Evolutionary conservation across 1,140 invertebrate species (phyloP), one percentile per base, ranked within the genome.

Genomic region (Neodiprion pinetum): DNA sequence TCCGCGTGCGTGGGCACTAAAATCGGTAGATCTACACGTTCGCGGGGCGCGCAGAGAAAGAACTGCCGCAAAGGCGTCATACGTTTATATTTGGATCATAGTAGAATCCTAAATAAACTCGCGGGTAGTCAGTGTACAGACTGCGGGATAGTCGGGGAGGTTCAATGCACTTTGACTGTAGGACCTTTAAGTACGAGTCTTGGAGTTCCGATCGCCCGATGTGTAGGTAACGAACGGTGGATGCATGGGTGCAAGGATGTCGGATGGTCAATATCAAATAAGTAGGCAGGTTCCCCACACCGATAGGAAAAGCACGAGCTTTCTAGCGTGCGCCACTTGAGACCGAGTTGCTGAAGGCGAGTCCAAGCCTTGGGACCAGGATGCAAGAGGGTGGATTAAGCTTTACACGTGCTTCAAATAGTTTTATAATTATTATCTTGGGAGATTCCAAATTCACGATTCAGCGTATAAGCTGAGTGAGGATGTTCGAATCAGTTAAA

Each of bases 21-120:
- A 61, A 61, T 61, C 53, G 53, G 53, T 61, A 40, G 5, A 40
- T 40, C 4, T 9, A 61, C 53, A 17, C 53, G 53, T 61, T 17
- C 53, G 53, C 53, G 11, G 11, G 53, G 11, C 53, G 53, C 53
- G 53, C n/a, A 9, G 53, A 17, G 11, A 61, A 61, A 61, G 53
- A 61, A 61, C 53, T 61, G 53, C 53, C n/a, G 53, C 53, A 61
- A 61, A 61, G 53, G 53, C 53, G n/a, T 61, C 53, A 61, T 61
- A 8, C 53, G 53, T 61, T 61, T 61, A 61, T 61, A 61, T 61
- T 61, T 61, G 53, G 53, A 61, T 17, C 53, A 61, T 61, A 61
- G 53, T 14, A 12, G 11, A 61, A 61, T 61, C 53, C n/a, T 61
- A 61, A 61, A 61, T 61, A 61, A 61, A 61, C 53, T 17, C 53